Base-by-base conservation (phyloP, 2,888 invertebrate genomes). In the Morpho achilles region DNA sequence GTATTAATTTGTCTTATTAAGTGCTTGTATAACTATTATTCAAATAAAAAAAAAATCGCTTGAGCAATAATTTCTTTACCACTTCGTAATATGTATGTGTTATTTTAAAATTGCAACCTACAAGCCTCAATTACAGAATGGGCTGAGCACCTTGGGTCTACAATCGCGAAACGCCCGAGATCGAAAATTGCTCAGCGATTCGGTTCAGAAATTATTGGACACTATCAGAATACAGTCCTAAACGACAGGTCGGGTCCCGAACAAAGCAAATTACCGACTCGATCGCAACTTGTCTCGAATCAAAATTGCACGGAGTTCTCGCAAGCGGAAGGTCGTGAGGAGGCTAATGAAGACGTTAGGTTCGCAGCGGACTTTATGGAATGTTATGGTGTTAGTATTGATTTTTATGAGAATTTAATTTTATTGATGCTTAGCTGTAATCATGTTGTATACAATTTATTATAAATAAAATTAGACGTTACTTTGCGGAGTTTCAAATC, bases 341-440 rank as follows among this genome's bases (percentile, higher is more conserved):
- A 64, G 69, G 72, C 77, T 87, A 87, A 89, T 89, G 84, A 88
- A 89, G 88, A 87, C 83, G 83, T 89, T 86, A 84, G 83, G 76
- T 74, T 77, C 82, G 82, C 79, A 78, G 76, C 75, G 68, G 73
- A 72, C 66, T 74, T 81, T 80, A 79, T 77, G 78, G 75, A 82
- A 79, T 78, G 72, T 83, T 82, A 81, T 77, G 73, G 75, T 80
- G 75, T 78, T 80, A 80, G 81, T 82, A 87, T 87, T 87, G 86
- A 87, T 85, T 87, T 84, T 90, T 84, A 86, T 82, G 78, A 73
- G 80, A 80, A 74, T 74, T 79, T 84, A 80, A 82, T 85, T 83
- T 82, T 80, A 83, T 82, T 75, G 76, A 68, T 54, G 60, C 63
- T 65, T 60, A 54, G 63, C 70, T 67, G 32, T 2, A 5, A 32